These are phyloP conservation scores for Esox masquinongy DNA, from an alignment of 2,797 vertebrate genomes.

Conservation along the genomic window DNA sequence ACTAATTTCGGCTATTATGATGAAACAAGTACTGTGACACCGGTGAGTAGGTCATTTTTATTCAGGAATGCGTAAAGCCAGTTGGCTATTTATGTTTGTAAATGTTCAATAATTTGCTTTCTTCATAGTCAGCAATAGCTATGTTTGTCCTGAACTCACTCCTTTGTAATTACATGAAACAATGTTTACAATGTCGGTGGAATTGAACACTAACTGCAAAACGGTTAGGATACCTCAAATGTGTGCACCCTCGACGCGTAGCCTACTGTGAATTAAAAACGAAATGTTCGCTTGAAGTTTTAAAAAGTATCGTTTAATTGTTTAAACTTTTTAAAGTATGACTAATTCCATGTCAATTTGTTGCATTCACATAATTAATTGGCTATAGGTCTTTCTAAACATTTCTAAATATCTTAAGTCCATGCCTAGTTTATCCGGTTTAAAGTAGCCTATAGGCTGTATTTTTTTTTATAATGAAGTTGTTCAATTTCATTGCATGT, in stretches of 20 bases:
- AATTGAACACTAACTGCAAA: neutral
- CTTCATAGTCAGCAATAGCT: neutral
- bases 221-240: neutral
- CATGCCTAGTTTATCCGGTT: neutral
- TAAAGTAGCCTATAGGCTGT: neutral
- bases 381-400: neutral
- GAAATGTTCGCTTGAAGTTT: neutral
- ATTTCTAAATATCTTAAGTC: too few relatives aligned
- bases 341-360: neutral
- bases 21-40: conserved; percentile 43
- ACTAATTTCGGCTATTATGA: conserved; percentile 26
- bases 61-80: neutral
- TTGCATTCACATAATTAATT: neutral
- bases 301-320: neutral
- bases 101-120: neutral
- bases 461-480: neutral
- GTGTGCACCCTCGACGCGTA: neutral
- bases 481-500: neutral
- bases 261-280: neutral
- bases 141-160: neutral
- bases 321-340: too few relatives aligned
- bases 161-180: conserved; percentile 2
- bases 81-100: neutral
- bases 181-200: neutral
- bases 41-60: conserved; percentile 30